Evolutionary conservation across 1,140 invertebrate species (phyloP).

Genomic region (Arctopsyche grandis): DNA sequence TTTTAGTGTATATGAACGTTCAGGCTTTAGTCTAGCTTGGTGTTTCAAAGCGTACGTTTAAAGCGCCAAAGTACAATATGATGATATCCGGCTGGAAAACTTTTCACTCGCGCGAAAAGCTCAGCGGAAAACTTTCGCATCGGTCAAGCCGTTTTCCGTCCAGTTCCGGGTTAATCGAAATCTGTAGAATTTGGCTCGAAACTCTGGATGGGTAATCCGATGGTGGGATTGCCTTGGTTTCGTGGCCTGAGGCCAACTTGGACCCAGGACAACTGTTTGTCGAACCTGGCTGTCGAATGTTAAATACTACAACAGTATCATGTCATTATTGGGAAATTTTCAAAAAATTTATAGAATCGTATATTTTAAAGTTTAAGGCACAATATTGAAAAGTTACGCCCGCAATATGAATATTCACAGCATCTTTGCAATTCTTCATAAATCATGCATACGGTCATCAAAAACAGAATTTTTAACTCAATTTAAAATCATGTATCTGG

Average conservation of each 20-base stretch:
- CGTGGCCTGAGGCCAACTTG: constrained; percentile 32
- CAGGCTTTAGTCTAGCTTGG: no score
- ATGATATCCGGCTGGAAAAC: background rate
- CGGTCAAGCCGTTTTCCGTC: background rate
- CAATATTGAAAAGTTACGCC: no score
- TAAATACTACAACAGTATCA: constrained; percentile 20
- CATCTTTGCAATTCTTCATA: no score
- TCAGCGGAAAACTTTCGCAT: background rate
- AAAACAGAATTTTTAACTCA: no score
- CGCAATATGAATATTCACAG: no score
- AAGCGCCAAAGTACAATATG: background rate
- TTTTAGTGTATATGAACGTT: no score
- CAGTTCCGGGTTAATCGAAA: background rate
- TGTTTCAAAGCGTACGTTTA: background rate
- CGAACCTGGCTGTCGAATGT: constrained; percentile 18
- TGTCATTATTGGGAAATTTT: constrained; percentile 32
- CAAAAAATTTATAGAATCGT: background rate
- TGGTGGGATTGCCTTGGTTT: background rate
- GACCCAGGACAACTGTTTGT: background rate
- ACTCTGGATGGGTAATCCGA: background rate
- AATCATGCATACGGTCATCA: no score
- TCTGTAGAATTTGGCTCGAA: background rate
- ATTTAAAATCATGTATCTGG: no score
- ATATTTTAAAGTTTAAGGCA: background rate
- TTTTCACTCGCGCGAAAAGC: background rate